Percentiles rank a stretch among this genome's conserved stretches.
Conservation (phyloP, 2,797 vertebrate species). For the Pteronotus mesoamericanus region DNA sequence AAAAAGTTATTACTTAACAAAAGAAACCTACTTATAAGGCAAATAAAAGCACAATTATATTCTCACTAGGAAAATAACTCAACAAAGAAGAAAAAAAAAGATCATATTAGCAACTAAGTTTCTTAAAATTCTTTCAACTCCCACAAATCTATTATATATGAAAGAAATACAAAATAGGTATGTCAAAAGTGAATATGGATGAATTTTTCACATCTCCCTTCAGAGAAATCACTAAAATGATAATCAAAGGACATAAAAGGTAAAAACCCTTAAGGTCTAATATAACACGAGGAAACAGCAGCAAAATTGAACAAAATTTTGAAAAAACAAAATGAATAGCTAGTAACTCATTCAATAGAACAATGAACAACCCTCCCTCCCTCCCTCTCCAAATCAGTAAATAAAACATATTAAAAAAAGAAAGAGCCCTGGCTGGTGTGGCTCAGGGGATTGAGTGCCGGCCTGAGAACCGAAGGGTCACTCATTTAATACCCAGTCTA, state of each 20-base stretch:
- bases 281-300: background rate
- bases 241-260: background rate
- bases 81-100: background rate
- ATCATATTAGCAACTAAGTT: background rate
- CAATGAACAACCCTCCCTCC: background rate
- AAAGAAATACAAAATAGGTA: background rate
- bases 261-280: background rate
- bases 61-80: background rate
- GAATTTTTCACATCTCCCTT: background rate
- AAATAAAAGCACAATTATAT: background rate
- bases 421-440: too few relatives aligned
- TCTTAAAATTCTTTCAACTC: background rate
- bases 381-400: too few relatives aligned
- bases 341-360: background rate
- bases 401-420: too few relatives aligned
- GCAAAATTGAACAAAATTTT: background rate
- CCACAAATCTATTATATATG: background rate
- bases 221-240: conserved; percentile 1
- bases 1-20: conserved; percentile 37
- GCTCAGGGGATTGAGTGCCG: too few relatives aligned
- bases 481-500: too few relatives aligned
- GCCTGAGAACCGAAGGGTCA: too few relatives aligned
- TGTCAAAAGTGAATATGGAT: background rate
- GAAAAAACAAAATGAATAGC: background rate
- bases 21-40: background rate